Evolutionary conservation across 2,888 invertebrate genomes (phyloP).

Genomic region (Melanargia galathea): DNA sequence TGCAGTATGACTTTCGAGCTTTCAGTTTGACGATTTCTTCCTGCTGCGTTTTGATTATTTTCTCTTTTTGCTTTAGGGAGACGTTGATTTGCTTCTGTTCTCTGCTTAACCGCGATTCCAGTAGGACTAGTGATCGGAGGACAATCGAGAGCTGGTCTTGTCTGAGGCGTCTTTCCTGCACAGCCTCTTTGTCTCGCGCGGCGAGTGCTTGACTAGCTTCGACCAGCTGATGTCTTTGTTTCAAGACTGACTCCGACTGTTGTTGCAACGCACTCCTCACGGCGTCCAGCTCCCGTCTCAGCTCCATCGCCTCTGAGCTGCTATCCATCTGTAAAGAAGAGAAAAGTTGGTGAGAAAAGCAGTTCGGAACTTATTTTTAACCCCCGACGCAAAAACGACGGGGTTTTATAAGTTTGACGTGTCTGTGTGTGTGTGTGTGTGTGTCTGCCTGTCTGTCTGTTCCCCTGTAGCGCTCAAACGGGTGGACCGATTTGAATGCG

Average conservation of each 20-base stretch:
- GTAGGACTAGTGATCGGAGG: constrained; percentile 85
- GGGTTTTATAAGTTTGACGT: too few relatives aligned
- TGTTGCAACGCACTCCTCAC: constrained; percentile 85
- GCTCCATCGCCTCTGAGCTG: constrained; percentile 82
- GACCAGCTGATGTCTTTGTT: constrained; percentile 86
- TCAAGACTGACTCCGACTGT: constrained; percentile 83
- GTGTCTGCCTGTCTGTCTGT: too few relatives aligned
- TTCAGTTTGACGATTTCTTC: constrained; percentile 86
- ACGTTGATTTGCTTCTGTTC: constrained; percentile 88
- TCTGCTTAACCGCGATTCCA: constrained; percentile 87
- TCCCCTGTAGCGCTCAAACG: too few relatives aligned
- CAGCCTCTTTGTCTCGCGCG: constrained; percentile 82
- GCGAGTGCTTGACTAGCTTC: constrained; percentile 84
- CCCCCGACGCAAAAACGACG: too few relatives aligned
- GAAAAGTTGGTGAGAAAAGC: constrained; percentile 2
- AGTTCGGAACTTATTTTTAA: neutral
- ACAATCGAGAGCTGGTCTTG: constrained; percentile 88
- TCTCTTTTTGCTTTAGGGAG: constrained; percentile 86
- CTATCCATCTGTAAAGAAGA: constrained; percentile 82
- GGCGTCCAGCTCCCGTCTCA: constrained; percentile 84
- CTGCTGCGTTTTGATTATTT: constrained; percentile 86
- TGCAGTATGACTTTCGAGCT: constrained; percentile 75
- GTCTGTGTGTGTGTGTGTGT: too few relatives aligned
- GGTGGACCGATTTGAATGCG: too few relatives aligned
- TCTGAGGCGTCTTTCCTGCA: constrained; percentile 83